These are phyloP conservation scores for Burhinus bistriatus DNA, from an alignment of 2,113 vertebrate genomes.

Conservation along the genomic window DNA sequence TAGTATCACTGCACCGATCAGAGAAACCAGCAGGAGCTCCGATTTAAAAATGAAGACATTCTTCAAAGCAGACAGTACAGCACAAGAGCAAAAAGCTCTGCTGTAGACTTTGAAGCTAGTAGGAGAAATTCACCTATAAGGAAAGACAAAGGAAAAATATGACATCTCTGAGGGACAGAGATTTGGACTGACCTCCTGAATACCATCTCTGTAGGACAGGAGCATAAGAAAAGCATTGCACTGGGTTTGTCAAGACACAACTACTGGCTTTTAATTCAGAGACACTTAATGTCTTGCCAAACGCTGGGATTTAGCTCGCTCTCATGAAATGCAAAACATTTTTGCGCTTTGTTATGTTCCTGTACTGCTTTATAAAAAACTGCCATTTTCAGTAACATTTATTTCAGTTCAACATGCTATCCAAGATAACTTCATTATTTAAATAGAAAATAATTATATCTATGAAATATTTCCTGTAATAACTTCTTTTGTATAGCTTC, in stretches of 20 bases:
- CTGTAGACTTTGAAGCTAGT: neutral
- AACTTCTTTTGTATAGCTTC: neutral
- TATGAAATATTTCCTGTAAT: neutral
- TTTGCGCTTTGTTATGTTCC: neutral
- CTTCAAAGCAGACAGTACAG: neutral
- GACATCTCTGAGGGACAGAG: neutral
- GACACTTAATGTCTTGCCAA: neutral
- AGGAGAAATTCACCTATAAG: neutral
- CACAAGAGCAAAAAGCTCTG: neutral
- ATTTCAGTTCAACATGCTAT: neutral
- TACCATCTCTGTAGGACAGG: fast-evolving
- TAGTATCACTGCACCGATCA: neutral
- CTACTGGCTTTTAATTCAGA: neutral
- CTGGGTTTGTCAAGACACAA: neutral
- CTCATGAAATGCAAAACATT: neutral
- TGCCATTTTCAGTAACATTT: neutral
- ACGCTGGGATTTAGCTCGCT: neutral
- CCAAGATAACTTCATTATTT: neutral
- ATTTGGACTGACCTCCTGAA: neutral
- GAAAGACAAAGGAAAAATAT: neutral
- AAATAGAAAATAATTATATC: neutral
- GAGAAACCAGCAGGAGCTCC: neutral
- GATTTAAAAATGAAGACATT: neutral
- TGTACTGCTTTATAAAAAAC: neutral
- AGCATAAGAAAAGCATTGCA: neutral